phyloP scores from a whole-genome alignment of 2,888 invertebrate species.

The Drosophila atroscutellata region DNA sequence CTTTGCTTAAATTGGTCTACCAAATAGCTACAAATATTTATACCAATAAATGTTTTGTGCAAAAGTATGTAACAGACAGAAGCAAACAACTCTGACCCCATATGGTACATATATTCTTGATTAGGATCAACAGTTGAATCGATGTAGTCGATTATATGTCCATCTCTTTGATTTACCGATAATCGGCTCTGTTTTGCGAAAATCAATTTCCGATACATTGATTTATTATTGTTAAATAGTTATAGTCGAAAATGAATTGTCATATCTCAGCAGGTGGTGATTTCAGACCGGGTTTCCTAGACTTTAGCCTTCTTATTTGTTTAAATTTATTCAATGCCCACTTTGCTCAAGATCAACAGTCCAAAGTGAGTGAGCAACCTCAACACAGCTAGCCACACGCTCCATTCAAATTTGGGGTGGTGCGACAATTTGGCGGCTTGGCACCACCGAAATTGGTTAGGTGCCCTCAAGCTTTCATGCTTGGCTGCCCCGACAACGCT shows the following conservation, averaged over 20 bases:
- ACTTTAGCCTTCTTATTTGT: neutral
- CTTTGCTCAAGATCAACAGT: conserved; percentile 29
- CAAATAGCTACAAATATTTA: neutral
- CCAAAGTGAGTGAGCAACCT: conserved; percentile 43
- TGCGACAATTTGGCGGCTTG: conserved; percentile 42
- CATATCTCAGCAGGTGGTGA: neutral
- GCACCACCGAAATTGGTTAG: conserved; percentile 55
- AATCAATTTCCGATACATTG: neutral
- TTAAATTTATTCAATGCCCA: conserved; percentile 4
- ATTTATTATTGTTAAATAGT: neutral
- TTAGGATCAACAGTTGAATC: neutral
- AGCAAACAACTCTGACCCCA: neutral
- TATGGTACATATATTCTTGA: neutral
- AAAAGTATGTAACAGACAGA: neutral
- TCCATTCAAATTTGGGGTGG: conserved; percentile 29
- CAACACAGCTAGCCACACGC: conserved; percentile 28
- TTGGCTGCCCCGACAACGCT: conserved; percentile 58
- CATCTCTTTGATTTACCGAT: rapidly evolving
- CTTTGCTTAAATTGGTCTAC: neutral
- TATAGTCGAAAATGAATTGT: neutral
- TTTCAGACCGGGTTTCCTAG: neutral
- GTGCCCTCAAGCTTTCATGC: conserved; percentile 81
- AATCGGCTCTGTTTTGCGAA: neutral
- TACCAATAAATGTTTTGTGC: neutral
- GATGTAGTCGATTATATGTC: neutral